These are phyloP conservation scores for Dendroctonus ponderosae DNA, from an alignment of 1,140 invertebrate species.

Conservation along the genomic window DNA sequence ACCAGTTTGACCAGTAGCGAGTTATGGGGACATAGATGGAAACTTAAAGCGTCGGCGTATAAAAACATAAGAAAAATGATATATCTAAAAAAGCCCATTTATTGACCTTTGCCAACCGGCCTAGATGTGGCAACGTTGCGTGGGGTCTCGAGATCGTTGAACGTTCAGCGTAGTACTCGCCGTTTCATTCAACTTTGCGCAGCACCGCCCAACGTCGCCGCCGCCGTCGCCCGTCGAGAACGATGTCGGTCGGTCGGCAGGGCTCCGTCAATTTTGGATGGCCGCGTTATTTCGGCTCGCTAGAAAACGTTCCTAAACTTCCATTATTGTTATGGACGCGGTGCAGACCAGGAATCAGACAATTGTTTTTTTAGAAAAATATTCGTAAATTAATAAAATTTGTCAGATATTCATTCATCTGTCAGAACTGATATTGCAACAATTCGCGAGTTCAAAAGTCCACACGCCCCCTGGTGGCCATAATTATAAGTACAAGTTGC, in stretches of 20 bases:
- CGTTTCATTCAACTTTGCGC: constrained; percentile 45
- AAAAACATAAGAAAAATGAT: no score
- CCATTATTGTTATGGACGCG: background rate
- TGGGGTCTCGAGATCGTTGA: constrained; percentile 42
- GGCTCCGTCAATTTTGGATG: constrained; percentile 18
- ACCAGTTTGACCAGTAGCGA: no score
- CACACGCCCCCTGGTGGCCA: no score
- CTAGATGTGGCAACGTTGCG: constrained; percentile 27
- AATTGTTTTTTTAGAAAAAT: no score
- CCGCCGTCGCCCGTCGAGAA: constrained; percentile 1
- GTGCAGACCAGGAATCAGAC: no score
- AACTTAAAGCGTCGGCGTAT: no score
- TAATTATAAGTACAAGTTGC: no score
- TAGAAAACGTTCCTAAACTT: background rate
- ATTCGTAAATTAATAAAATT: no score
- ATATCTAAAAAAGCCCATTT: background rate
- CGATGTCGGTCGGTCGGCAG: constrained; percentile 12
- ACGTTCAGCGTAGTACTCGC: constrained; percentile 44
- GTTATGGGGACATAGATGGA: no score
- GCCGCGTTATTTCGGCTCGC: constrained; percentile 23
- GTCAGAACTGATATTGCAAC: no score
- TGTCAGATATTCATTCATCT: no score
- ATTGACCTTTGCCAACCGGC: constrained; percentile 23
- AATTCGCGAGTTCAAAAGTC: no score
- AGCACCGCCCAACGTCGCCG: constrained; percentile 43